These are phyloP conservation scores for Limonius californicus DNA, from an alignment of 1,140 invertebrate species.

Conservation along the genomic window DNA sequence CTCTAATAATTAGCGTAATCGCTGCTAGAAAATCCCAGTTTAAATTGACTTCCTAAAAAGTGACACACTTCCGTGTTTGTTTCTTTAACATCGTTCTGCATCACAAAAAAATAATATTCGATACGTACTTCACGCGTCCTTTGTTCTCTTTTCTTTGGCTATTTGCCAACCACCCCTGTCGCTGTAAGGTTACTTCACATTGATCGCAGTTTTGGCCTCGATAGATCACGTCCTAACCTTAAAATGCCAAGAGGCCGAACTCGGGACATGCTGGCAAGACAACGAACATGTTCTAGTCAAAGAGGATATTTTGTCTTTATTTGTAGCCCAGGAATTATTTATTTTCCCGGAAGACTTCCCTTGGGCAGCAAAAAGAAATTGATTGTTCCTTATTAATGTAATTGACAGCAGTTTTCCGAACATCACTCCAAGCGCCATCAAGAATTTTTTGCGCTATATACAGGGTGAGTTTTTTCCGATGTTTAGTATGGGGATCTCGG, in stretches of 20 bases:
- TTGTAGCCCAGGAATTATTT: background rate
- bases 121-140: background rate
- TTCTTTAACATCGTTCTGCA: background rate
- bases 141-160: conserved; percentile 9
- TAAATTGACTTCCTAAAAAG: background rate
- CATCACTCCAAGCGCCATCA: no score
- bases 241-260: conserved; percentile 1
- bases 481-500: no score
- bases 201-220: conserved; percentile 10
- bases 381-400: no score
- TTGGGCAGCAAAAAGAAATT: no score
- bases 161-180: background rate
- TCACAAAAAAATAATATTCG: background rate
- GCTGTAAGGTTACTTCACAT: conserved; percentile 11
- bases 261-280: background rate
- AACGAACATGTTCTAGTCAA: background rate
- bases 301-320: background rate
- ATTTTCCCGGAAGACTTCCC: no score
- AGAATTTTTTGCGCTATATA: no score
- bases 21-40: no score
- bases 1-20: no score
- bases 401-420: no score
- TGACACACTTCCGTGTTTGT: background rate
- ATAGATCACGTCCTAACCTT: conserved; percentile 12
- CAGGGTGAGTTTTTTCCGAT: no score